phyloP scores from a whole-genome alignment of 2,113 vertebrate species.

The Mastomys coucha region DNA sequence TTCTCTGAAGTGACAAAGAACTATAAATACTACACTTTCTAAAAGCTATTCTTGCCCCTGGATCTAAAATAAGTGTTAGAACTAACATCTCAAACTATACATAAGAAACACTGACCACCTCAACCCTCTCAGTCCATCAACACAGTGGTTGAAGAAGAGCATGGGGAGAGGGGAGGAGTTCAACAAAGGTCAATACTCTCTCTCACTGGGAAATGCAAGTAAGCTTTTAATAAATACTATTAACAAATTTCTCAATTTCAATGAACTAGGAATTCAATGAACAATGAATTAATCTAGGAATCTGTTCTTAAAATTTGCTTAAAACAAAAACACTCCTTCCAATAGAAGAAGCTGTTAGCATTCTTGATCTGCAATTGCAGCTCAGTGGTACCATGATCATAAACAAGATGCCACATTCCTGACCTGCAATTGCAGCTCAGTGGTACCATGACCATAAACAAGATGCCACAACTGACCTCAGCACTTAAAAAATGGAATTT shows the following conservation, averaged over 20 bases:
- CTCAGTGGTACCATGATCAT: not conserved
- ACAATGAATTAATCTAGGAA: not conserved
- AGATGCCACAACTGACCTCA: not conserved
- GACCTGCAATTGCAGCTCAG: not conserved
- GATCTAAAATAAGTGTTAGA: not conserved
- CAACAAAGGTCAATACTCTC: conserved; percentile 46
- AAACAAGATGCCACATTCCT: too few relatives aligned
- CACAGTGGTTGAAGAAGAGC: not conserved
- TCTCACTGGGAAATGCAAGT: not conserved
- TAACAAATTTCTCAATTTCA: conserved; percentile 55
- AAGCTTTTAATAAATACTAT: conserved; percentile 6
- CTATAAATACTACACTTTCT: conserved; percentile 2
- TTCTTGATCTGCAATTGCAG: not conserved
- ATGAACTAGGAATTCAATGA: too few relatives aligned
- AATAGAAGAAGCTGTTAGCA: not conserved
- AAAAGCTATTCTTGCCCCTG: conserved; percentile 5
- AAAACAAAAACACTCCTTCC: not conserved
- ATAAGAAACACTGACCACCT: not conserved
- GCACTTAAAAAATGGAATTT: not conserved
- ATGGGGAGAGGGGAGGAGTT: not conserved
- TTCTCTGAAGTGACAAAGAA: not conserved
- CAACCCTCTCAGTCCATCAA: not conserved
- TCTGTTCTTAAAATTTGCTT: conserved; percentile 21
- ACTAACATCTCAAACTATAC: not conserved
- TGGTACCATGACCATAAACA: too few relatives aligned